These are phyloP conservation scores for Macheiramphus alcinus DNA, from an alignment of 2,113 vertebrate genomes.

Conservation along the genomic window DNA sequence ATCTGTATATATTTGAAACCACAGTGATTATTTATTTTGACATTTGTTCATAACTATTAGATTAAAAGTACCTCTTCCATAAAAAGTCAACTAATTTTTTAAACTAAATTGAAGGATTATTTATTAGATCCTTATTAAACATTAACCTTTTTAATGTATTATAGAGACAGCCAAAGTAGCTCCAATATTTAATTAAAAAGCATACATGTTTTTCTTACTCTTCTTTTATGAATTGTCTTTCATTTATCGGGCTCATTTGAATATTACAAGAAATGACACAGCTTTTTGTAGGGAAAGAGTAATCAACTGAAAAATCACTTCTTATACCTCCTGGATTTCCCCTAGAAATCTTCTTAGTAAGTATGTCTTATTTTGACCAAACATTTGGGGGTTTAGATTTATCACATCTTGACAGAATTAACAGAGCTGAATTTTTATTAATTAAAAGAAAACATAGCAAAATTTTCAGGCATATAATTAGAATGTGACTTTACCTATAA, in stretches of 20 bases:
- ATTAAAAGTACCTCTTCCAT: not conserved
- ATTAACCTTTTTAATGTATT: not conserved
- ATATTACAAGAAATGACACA: not conserved
- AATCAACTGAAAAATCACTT: not conserved
- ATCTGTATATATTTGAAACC: constrained; percentile 19
- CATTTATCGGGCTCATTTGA: not conserved
- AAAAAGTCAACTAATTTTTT: not conserved
- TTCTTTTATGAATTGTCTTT: not conserved
- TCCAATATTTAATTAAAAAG: not conserved
- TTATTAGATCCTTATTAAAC: not conserved
- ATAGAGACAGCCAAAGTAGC: not conserved
- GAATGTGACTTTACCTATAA: not conserved
- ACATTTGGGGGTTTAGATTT: not conserved
- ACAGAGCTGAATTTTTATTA: not conserved
- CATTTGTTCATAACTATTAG: not conserved
- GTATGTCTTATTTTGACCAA: not conserved
- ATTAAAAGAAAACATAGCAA: not conserved
- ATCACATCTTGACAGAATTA: not conserved
- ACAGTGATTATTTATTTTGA: not conserved
- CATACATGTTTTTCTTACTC: not conserved
- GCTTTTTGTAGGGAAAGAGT: not conserved
- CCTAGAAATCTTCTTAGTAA: not conserved
- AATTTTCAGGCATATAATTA: not conserved
- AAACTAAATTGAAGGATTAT: not conserved
- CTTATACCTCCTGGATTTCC: not conserved